phyloP scores from a whole-genome alignment of 2,888 invertebrate species.

The Nomada flava region DNA sequence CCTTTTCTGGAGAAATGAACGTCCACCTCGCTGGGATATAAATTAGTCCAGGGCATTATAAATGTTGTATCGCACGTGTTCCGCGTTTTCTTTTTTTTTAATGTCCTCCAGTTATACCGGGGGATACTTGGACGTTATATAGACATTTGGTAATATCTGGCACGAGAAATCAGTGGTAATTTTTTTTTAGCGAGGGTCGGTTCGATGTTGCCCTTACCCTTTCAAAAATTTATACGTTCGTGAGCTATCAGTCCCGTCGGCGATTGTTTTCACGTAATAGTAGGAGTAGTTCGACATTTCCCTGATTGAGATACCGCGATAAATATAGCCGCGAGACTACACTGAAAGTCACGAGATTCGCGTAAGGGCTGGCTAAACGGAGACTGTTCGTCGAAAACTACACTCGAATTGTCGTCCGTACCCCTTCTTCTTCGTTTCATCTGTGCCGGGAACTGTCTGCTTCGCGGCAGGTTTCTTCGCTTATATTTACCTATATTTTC shows the following conservation, averaged over 20 bases:
- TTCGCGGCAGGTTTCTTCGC: conserved; percentile 53
- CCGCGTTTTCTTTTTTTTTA: not conserved
- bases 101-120: not conserved
- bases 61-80: too few species aligned
- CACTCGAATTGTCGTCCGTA: conserved; percentile 66
- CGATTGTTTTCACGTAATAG: conserved; percentile 75
- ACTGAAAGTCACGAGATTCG: conserved; percentile 41
- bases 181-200: not conserved
- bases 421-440: conserved; percentile 52
- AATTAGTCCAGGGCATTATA: not conserved
- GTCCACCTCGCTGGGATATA: not conserved
- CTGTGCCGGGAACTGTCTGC: conserved; percentile 40
- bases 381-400: conserved; percentile 61
- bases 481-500: conserved; percentile 55
- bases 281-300: conserved; percentile 78
- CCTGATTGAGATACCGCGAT: conserved; percentile 36
- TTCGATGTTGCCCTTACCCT: conserved; percentile 71
- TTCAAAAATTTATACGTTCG: conserved; percentile 76
- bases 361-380: conserved; percentile 55
- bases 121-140: not conserved
- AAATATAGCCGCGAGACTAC: conserved; percentile 43
- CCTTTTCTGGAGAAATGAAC: conserved; percentile 7
- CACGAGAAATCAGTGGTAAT: not conserved
- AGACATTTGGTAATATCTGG: not conserved
- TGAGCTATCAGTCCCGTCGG: conserved; percentile 67